Evolutionary conservation across 2,113 vertebrate species (phyloP).

Genomic region (Pterophyllum scalare): DNA sequence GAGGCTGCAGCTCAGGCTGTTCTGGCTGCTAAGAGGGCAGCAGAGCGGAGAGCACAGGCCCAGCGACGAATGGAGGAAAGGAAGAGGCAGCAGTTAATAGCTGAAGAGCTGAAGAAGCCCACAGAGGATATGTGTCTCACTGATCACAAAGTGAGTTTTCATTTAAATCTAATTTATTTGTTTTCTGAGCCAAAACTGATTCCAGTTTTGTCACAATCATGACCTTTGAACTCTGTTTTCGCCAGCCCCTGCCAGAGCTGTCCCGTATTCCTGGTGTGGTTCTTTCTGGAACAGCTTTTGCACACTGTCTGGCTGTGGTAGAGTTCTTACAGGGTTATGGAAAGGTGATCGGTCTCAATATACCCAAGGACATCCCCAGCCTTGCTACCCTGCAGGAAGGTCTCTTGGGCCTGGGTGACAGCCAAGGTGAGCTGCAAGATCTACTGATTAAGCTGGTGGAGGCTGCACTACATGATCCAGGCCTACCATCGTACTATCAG

Average conservation of each 20-base stretch:
- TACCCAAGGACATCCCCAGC: constrained; percentile 89
- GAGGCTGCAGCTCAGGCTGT: constrained; percentile 79
- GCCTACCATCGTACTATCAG: constrained; percentile 90
- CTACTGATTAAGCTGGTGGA: constrained; percentile 88
- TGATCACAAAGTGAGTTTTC: constrained; percentile 88
- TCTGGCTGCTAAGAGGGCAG: constrained; percentile 79
- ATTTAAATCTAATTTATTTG: background rate
- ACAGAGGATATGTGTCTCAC: constrained; percentile 95
- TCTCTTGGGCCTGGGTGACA: constrained; percentile 87
- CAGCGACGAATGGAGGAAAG: constrained; percentile 90
- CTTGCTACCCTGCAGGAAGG: constrained; percentile 91
- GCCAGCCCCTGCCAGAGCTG: constrained; percentile 88
- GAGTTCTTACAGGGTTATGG: constrained; percentile 95
- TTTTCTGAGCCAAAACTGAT: background rate
- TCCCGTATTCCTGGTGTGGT: constrained; percentile 89
- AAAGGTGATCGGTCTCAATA: constrained; percentile 89
- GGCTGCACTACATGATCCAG: constrained; percentile 89
- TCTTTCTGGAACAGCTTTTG: constrained; percentile 88
- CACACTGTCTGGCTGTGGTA: constrained; percentile 89
- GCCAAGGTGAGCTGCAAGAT: constrained; percentile 88
- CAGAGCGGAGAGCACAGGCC: constrained; percentile 82
- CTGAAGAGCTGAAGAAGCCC: constrained; percentile 96
- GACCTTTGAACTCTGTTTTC: constrained; percentile 1
- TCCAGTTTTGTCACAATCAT: background rate
- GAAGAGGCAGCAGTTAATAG: constrained; percentile 90